phyloP scores from a whole-genome alignment of 2,888 invertebrate genomes.

The Epinotia bilunana region DNA sequence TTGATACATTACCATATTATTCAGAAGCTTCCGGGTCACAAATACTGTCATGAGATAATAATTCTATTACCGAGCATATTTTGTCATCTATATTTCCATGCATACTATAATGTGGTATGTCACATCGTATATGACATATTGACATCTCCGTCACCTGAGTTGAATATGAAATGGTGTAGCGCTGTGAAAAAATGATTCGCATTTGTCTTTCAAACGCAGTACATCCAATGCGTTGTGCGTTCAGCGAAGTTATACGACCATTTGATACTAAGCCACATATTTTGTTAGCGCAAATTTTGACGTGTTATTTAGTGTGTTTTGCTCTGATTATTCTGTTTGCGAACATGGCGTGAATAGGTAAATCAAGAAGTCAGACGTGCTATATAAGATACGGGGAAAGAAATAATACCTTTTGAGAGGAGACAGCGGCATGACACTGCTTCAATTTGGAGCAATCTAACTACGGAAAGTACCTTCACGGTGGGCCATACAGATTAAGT shows the following conservation, averaged over 20 bases:
- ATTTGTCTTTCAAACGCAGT: neutral
- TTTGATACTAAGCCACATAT: neutral
- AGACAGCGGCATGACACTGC: no score
- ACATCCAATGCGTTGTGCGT: neutral
- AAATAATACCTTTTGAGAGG: no score
- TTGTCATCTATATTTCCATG: constrained; percentile 13
- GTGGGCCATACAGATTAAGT: no score
- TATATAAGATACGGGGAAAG: no score
- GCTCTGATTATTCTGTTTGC: neutral
- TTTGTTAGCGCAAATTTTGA: neutral
- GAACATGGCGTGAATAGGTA: neutral
- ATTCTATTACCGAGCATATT: constrained; percentile 29
- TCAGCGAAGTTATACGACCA: neutral
- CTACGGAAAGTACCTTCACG: no score
- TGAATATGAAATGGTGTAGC: constrained; percentile 21
- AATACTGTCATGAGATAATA: constrained; percentile 1
- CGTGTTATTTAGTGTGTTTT: neutral
- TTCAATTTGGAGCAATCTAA: no score
- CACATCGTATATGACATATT: constrained; percentile 21
- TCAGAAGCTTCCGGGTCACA: neutral
- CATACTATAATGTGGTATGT: constrained; percentile 26
- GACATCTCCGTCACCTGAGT: constrained; percentile 29
- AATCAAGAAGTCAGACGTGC: neutral
- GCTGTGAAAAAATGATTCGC: neutral
- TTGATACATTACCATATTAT: neutral